A percentile compares a stretch with the other conserved stretches of the same genome.
phyloP scores from a whole-genome alignment of 2,113 vertebrate species.

The Otis tarda region DNA sequence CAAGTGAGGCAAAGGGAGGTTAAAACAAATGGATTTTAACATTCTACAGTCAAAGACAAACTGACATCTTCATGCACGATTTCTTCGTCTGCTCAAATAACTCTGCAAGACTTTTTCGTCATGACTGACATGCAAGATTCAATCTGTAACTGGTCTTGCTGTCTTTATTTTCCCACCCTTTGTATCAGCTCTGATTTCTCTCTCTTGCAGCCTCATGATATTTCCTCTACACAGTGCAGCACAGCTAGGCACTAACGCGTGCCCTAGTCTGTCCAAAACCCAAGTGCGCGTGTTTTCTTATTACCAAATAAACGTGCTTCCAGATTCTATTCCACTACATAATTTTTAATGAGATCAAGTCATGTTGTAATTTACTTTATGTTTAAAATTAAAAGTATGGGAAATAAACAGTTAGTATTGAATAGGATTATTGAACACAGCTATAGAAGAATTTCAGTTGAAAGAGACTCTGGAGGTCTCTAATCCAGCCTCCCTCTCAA shows the following conservation, averaged over 20 bases:
- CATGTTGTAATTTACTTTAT: not conserved
- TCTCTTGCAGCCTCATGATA: not conserved
- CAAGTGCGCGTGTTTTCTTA: not conserved
- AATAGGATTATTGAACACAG: not conserved
- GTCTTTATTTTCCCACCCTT: not conserved
- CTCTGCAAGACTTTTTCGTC: constrained; percentile 23
- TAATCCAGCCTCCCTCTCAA: not conserved
- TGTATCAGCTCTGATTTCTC: not conserved
- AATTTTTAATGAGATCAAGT: not conserved
- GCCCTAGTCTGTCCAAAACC: not conserved
- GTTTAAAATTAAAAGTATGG: not conserved
- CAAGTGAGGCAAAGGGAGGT: constrained; percentile 3
- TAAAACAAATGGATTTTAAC: constrained; percentile 46
- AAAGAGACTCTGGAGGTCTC: not conserved
- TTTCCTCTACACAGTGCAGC: not conserved
- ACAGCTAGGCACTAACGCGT: not conserved
- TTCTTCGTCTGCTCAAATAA: constrained; percentile 44
- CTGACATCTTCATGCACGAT: constrained; percentile 46
- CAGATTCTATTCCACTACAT: not conserved
- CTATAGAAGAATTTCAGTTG: not conserved
- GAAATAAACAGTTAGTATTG: not conserved
- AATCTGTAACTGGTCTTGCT: not conserved
- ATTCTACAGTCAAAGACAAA: constrained; percentile 27
- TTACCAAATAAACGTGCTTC: not conserved
- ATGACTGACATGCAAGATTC: not conserved